phyloP scores from a whole-genome alignment of 2,113 vertebrate genomes.

The Gnathonemus longibarbis region DNA sequence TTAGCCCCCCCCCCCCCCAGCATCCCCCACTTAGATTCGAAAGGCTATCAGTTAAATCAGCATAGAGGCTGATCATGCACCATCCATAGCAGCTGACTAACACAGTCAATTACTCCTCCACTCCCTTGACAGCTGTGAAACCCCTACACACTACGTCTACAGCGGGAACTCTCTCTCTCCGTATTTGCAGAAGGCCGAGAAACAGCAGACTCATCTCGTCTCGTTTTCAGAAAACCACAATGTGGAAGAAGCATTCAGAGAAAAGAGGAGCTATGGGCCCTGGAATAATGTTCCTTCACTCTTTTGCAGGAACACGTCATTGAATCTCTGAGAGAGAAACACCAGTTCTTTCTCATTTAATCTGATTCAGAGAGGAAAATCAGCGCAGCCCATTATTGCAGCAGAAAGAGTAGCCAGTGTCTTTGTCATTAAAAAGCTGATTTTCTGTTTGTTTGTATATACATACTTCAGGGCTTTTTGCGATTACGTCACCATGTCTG shows the following conservation, averaged over 20 bases:
- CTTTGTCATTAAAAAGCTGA: not conserved
- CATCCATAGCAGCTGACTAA: not conserved
- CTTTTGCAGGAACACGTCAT: slow-evolving; percentile 8
- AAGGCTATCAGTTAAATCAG: not conserved
- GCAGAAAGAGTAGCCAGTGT: not conserved
- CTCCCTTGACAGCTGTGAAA: not conserved
- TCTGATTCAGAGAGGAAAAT: slow-evolving; percentile 29
- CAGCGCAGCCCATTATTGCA: not conserved
- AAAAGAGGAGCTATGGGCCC: not conserved
- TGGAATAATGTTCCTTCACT: not conserved
- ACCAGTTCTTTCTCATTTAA: slow-evolving; percentile 25
- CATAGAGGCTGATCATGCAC: not conserved
- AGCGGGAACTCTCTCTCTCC: not conserved
- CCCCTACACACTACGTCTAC: not conserved
- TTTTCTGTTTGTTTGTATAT: not conserved
- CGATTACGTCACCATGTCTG: not conserved
- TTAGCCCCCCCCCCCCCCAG: not conserved
- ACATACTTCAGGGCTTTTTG: not conserved
- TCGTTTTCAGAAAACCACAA: not conserved
- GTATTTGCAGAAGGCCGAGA: not conserved
- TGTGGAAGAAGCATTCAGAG: not conserved
- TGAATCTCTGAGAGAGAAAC: slow-evolving; percentile 28
- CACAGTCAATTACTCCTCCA: not conserved
- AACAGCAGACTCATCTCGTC: not conserved
- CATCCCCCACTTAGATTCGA: not conserved